Evolutionary conservation across 2,888 invertebrate genomes (phyloP), one percentile per base, ranked within the genome.

Genomic region (Prosopocoilus inquinatus): DNA sequence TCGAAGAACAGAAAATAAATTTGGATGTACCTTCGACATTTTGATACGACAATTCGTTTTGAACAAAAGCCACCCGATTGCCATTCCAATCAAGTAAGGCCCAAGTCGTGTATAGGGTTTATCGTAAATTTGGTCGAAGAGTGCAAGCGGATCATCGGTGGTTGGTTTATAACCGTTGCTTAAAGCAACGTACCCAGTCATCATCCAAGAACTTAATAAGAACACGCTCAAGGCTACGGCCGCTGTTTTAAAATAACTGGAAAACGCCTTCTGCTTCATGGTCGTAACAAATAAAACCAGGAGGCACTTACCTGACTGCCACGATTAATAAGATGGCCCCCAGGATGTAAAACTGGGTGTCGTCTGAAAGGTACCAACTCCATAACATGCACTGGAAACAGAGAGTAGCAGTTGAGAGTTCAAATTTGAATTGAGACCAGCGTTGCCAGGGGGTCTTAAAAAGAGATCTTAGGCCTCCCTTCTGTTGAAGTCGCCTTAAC

Each of bases 311-410:
- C 80, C 77, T 87, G 11, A 89, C 86, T 0, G 90, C 91, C 47
- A 92, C 73, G 50, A 93, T 88, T n/a, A 92, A 80, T 33, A 92
- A 84, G 3, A 92, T 82, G 1, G 89, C 89, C 58, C 91, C 91
- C 59, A 93, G 82, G 1, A 90, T 85, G 72, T 92, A 93, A 77
- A 93, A 92, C 70, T 92, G 92, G 0, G 91, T 91, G 71, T 93
- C 92, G 67, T 92, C 91, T 1, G 92, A 89, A 45, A 93, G 78
- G 70, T 93, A 92, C 92, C 92, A 93, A 79, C 91, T 92, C 92
- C 92, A 93, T 34, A 92, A 74, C 92, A 93, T 92, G 73, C 92
- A 93, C 91, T 92, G 79, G 43, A 79, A 79, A 58, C 55, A 57
- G 46, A 60, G 48, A 39, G 16, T 16, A 49, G n/a, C 45, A 33